phyloP scores from a whole-genome alignment of 1,140 invertebrate species.

The Eubasilissa regina region DNA sequence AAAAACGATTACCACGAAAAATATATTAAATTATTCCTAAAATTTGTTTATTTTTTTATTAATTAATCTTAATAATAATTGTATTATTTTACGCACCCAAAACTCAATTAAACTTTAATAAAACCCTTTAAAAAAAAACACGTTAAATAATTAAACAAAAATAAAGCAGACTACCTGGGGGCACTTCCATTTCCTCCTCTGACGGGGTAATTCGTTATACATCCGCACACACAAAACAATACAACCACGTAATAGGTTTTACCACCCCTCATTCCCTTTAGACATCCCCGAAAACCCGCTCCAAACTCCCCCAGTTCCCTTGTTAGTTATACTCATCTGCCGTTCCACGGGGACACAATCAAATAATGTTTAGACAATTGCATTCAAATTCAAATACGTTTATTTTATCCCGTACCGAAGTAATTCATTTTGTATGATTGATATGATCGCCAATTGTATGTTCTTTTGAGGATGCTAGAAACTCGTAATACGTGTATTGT shows the following conservation, averaged over 20 bases:
- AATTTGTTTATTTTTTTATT: too few relatives aligned
- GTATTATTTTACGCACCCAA: too few relatives aligned
- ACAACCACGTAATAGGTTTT: slow-evolving; percentile 61
- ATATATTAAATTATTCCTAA: too few relatives aligned
- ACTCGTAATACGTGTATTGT: too few relatives aligned
- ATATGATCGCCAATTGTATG: too few relatives aligned
- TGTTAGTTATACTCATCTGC: slow-evolving; percentile 31
- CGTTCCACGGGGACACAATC: slow-evolving; percentile 16
- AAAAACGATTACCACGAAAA: too few relatives aligned
- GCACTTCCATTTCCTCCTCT: slow-evolving; percentile 13
- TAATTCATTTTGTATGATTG: too few relatives aligned
- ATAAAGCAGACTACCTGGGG: neutral
- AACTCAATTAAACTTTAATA: too few relatives aligned
- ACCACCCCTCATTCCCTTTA: slow-evolving; percentile 35
- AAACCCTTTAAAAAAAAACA: neutral
- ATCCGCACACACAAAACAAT: slow-evolving; percentile 60
- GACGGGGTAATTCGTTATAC: slow-evolving; percentile 56
- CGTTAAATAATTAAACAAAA: neutral
- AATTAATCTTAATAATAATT: too few relatives aligned
- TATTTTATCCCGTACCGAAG: too few relatives aligned
- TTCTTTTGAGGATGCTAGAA: too few relatives aligned
- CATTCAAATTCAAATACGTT: neutral
- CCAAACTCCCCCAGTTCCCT: neutral
- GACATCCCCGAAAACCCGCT: neutral
- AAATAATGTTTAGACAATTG: slow-evolving; percentile 8